Base-by-base conservation (phyloP, 2,888 invertebrate genomes). In the Caenorhabditis panamensis region DNA sequence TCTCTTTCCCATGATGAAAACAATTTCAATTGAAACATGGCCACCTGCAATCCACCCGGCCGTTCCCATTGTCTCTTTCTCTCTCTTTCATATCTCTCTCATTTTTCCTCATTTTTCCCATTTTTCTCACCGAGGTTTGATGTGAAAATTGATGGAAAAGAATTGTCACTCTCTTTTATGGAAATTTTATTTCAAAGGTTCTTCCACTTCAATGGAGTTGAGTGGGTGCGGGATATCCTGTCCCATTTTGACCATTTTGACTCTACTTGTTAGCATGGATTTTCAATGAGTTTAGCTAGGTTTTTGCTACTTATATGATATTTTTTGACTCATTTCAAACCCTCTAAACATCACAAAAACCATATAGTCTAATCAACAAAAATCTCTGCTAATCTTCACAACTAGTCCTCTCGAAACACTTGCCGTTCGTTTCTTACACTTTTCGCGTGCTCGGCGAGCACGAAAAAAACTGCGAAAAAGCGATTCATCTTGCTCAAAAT, bases 401-500 rank as follows among this genome's bases (percentile, higher is more conserved):
- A 13, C 41, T 5, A 11, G 6, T 5, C 6, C 26, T n/a, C 16
- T 20, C 4, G 8, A 22, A 11, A 11, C n/a, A 28, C n/a, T 16
- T 22, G 24, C n/a, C 20, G 18, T 31, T 58, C 41, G 5, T 41
- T 58, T 36, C 36, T 11, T 16, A 59, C 37, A 59, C 59, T 59
- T 41, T 5, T 5, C 41, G 13, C 8, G 41, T n/a, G 41, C 41
- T 49, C 49, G 49, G 49, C 18, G 49, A 49, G 49, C 49, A 31
- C 31, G 9, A 49, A 49, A 22, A 49, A 22, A 49, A 5, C 36
- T 28, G 18, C 5, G 9, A 31, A 18, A 58, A 58, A 59, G 3
- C 37, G 41, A 41, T 59, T 59, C 41, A 59, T 41, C 37, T 59
- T 59, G 37, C 59, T 49, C 49, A 49, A 49, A 41, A 49, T 49